phyloP scores from a whole-genome alignment of 2,888 invertebrate genomes.

The Unio delphinus region DNA sequence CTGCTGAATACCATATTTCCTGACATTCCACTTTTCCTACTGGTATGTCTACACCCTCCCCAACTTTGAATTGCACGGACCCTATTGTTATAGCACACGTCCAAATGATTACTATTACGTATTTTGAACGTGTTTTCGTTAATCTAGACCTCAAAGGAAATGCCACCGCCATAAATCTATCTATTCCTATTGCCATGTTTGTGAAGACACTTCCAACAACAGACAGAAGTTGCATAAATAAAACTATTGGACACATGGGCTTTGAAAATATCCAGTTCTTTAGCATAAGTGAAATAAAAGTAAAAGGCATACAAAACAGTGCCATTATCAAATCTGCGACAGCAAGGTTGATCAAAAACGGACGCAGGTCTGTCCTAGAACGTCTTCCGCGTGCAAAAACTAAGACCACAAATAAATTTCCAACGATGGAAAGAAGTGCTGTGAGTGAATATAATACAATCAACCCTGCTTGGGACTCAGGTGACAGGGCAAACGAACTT shows the following conservation, averaged over 20 bases:
- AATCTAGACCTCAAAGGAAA: slow-evolving; percentile 70
- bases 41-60: slow-evolving; percentile 32
- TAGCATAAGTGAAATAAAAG: slow-evolving; percentile 75
- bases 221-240: slow-evolving; percentile 73
- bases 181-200: slow-evolving; percentile 73
- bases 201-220: slow-evolving; percentile 73
- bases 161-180: slow-evolving; percentile 68
- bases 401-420: slow-evolving; percentile 73
- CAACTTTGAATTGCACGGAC: slow-evolving; percentile 69
- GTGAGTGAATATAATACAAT: slow-evolving; percentile 72
- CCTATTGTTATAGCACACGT: slow-evolving; percentile 68
- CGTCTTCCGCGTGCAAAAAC: slow-evolving; percentile 71
- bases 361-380: slow-evolving; percentile 66
- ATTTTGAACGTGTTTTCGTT: slow-evolving; percentile 68
- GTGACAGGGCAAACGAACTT: slow-evolving; percentile 15
- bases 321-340: slow-evolving; percentile 93
- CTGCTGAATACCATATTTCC: slow-evolving; percentile 40
- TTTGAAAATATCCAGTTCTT: slow-evolving; percentile 73
- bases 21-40: slow-evolving; percentile 48
- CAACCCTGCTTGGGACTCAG: slow-evolving; percentile 36
- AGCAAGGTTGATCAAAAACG: slow-evolving; percentile 87
- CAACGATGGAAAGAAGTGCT: slow-evolving; percentile 71
- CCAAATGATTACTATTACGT: slow-evolving; percentile 72
- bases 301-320: slow-evolving; percentile 91
- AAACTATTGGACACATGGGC: slow-evolving; percentile 73